Base-by-base conservation (phyloP, 2,113 vertebrate genomes). In the Clupea harengus region DNA sequence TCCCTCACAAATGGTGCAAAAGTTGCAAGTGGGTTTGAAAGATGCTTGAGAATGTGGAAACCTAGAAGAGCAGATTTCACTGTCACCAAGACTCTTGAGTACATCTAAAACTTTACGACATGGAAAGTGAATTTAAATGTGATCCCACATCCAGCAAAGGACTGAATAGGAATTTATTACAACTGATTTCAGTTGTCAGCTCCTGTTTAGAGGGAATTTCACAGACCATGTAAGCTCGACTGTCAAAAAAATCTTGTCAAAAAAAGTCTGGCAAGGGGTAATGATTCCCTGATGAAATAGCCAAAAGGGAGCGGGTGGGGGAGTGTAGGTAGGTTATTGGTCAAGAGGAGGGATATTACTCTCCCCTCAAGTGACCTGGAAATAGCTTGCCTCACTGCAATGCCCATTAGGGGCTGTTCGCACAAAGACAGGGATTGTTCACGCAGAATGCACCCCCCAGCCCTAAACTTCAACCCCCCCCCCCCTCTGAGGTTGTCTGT, bases 341-440 rank as follows among this genome's bases (percentile, higher is more conserved):
- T 89, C n/a, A 83, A 57, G 49, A 60, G 85, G 72, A 72, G 15
- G 60, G 46, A 78, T 49, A 83, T 72, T 82, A 67, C 32, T 85
- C 87, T 91, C 87, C 84, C 83, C 85, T 87, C 50, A 82, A 57
- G 32, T 88, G 87, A 90, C 87, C 88, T 89, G 54, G 67, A 87
- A 82, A 85, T 85, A 83, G 49, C 39, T 67, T 78, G 72, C 45
- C 46, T 11, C 83, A 67, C 50, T n/a, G 46, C 54, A 81, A 32
- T 83, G 50, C 85, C 60, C 86, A 84, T 81, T 82, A 82, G 83
- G 80, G 47, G 82, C 78, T 82, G 84, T 25, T 45, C 45, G 50
- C 64, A 91, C 88, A 93, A 90, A 91, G 87, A 87, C 85, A 44
- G 25, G 82, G 90, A 81, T 81, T 93, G 86, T 92, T 89, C 60